These are phyloP conservation scores for Paracanthobrama guichenoti DNA, from an alignment of 2,113 vertebrate genomes.

Conservation along the genomic window DNA sequence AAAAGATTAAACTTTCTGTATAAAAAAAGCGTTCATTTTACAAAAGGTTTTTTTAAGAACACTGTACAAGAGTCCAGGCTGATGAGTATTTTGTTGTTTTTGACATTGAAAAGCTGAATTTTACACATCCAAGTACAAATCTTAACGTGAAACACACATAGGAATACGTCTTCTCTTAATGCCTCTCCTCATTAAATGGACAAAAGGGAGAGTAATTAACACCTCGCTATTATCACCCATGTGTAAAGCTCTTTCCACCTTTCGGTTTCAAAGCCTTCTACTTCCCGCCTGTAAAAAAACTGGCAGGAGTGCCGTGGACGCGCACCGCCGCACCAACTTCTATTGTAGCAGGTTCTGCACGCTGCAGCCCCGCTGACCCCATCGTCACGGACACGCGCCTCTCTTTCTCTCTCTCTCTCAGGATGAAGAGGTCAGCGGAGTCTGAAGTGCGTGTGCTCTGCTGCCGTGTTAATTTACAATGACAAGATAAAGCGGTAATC, in stretches of 20 bases:
- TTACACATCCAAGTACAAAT: constrained; percentile 7
- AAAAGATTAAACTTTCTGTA: background rate
- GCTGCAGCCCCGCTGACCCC: constrained; percentile 50
- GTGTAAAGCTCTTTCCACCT: constrained; percentile 77
- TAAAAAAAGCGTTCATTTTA: background rate
- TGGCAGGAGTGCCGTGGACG: constrained; percentile 22
- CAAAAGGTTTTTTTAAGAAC: background rate
- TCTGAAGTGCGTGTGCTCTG: constrained; percentile 73
- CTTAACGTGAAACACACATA: constrained; percentile 59
- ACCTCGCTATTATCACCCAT: constrained; percentile 77
- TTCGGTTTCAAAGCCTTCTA: constrained; percentile 58
- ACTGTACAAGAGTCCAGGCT: background rate
- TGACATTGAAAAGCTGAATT: background rate
- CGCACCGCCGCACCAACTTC: background rate
- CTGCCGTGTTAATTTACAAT: constrained; percentile 90
- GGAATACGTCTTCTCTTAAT: constrained; percentile 62
- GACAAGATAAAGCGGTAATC: constrained; percentile 99
- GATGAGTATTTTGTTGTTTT: background rate
- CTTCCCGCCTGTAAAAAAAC: constrained; percentile 59
- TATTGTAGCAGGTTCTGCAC: background rate
- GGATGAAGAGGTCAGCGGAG: constrained; percentile 92
- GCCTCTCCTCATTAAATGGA: constrained; percentile 69
- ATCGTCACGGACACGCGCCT: background rate
- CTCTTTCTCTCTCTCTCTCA: constrained; percentile 71
- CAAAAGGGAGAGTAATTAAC: constrained; percentile 79